Conservation (phyloP, 2,797 vertebrate genomes). For the Ceryle rudis region DNA sequence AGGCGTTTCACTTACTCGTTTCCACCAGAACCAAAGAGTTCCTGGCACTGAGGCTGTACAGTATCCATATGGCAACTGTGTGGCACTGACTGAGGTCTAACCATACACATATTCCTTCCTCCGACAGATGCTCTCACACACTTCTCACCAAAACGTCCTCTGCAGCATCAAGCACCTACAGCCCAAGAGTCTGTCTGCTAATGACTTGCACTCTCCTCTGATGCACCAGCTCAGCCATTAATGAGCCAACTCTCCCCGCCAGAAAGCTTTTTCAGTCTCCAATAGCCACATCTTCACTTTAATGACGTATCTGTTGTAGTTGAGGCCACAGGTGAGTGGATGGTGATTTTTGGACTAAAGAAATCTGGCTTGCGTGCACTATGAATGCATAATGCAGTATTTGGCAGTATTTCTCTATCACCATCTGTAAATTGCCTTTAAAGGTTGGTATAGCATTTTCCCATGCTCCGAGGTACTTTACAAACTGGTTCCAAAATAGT, state of each 20-base stretch:
- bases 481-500: not conserved
- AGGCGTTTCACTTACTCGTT: not conserved
- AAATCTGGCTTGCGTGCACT: not conserved
- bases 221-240: not conserved
- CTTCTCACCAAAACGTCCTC: not conserved
- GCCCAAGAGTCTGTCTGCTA: not conserved
- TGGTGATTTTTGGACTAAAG: not conserved
- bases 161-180: not conserved
- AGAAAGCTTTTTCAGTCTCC: not conserved
- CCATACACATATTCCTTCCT: not conserved
- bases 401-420: not conserved
- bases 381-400: not conserved
- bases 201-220: not conserved
- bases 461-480: not conserved
- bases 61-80: not conserved
- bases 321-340: not conserved
- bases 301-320: not conserved
- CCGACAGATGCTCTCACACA: not conserved
- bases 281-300: not conserved
- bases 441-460: fast-evolving
- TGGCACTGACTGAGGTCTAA: not conserved
- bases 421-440: not conserved
- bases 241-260: not conserved
- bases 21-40: not conserved
- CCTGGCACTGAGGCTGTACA: fast-evolving